Base-by-base conservation (phyloP, 2,797 vertebrate species). In the Monodelphis domestica region DNA sequence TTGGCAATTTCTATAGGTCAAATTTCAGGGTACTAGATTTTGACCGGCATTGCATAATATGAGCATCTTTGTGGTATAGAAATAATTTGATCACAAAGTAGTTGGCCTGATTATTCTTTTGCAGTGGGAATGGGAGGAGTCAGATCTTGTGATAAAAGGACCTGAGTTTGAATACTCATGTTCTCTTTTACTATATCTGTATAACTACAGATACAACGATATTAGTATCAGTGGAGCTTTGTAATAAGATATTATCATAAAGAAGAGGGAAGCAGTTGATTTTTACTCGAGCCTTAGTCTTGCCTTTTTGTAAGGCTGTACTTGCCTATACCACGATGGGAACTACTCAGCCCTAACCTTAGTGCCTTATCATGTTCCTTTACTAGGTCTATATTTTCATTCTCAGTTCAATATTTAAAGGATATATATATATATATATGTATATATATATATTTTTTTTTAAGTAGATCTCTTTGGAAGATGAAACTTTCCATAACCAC, bases 11-110 rank as follows among this genome's bases (percentile, higher is more conserved):
- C 38, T 24, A 45, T 45, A 78, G 17, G 10, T 78, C 70, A 78
- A 78, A 24, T 3, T 78, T 78, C 30, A 29, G 7, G 7, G 10
- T 45, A 78, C 38, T 78, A 45, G 24, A 24, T 45, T 24, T 24
- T 45, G 21, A 24, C 94, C 90, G 52, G 30, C 95, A 89, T 93
- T 96, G 51, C 52, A 90, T 88, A 92, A 26, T 70, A 90, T 95
- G 94, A 93, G 90, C 95, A 95, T 96, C 96, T 93, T 7, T 93
- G 92, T 95, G 94, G 93, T 53, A 91, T 54, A 89, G 70, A 95
- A 97, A 96, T 95, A 96, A 93, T 30, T 91, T 97, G 94, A 96
- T 92, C 94, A 97, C 97, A 95, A 97, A 93, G 91, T 95, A 57
- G 91, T 96, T 96, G 53, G 91, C 95, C 78, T 84, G 21, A 84